These are phyloP conservation scores for Delphinapterus leucas DNA, from an alignment of 2,113 vertebrate species.

Conservation along the genomic window DNA sequence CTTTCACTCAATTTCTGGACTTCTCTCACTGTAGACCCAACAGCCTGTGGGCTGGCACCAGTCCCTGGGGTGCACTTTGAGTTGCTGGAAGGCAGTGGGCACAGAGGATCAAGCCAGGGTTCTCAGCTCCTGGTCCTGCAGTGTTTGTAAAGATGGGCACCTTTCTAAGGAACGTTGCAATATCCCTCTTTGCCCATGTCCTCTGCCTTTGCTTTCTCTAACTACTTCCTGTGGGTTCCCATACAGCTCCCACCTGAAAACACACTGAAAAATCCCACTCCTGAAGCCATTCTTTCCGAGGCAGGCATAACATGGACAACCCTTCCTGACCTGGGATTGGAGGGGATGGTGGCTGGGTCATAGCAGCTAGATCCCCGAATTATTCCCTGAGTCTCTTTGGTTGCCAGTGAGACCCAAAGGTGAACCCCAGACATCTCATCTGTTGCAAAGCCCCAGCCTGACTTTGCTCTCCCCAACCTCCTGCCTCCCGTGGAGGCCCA, in stretches of 20 bases:
- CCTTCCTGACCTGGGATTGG: no score
- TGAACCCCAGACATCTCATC: background rate
- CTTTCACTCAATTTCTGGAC: background rate
- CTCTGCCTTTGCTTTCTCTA: background rate
- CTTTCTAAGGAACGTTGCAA: accelerated
- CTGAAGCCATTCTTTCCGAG: background rate
- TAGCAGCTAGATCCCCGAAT: background rate
- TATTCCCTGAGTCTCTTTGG: background rate
- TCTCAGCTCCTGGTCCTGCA: background rate
- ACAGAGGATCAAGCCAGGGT: background rate
- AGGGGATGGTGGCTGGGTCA: background rate
- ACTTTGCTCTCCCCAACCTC: background rate
- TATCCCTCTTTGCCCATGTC: background rate
- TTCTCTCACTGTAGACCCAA: background rate
- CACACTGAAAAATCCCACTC: background rate
- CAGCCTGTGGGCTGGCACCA: background rate
- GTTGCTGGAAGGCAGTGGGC: background rate
- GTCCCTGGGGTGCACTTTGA: background rate
- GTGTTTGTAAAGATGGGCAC: background rate
- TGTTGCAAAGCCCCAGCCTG: background rate
- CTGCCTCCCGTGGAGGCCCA: background rate
- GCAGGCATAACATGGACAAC: background rate
- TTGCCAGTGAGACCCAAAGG: background rate
- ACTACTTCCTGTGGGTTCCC: background rate
- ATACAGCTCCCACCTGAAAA: background rate